Base-by-base conservation (phyloP, 2,797 vertebrate genomes). In the Clarias pachynema region DNA sequence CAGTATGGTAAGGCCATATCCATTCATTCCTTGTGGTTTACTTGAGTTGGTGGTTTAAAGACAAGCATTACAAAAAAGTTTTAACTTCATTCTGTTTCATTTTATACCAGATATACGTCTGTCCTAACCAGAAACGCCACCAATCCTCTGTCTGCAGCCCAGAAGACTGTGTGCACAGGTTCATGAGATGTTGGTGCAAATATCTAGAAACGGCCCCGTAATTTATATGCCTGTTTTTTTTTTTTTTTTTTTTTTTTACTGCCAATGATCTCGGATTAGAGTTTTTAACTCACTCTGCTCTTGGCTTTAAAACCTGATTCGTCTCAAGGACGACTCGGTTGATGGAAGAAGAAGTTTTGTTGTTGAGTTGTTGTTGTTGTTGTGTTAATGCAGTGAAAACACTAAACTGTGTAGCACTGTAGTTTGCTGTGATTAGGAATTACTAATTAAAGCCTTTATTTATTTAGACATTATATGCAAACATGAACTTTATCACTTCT, bases 181-280 rank as follows among this genome's bases (percentile, higher is more conserved):
- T 91, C 66, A 44, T 82, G 16, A 18, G 1, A 56, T 91, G 91
- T 65, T 91, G 86, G 86, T 89, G 87, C 80, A 0, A 0, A 9
- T 91, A 90, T 83, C 14, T 81, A 14, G 79, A 66, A 81, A 5
- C 0, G 3, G 18, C 37, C 63, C 15, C 24, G 8, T 2, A 56
- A n/a, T 14, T 9, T 75, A 6, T 44, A 6, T 26, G 10, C 44
- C 80, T 56, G 10, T 29, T 15, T 53, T 3, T 14, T 53, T 2
- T 49, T 44, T 44, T 10, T 49, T 49, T 8, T 14, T 53, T 49
- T 10, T 44, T 44, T 31, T 65, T 80, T 81, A 81, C 62, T 66
- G 62, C 79, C 66, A 53, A 81, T 66, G 1, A 66, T 31, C 49
- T 12, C 18, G 4, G 57, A 70, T 5, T 8, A 34, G n/a, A 57